A percentile compares a stretch with the other conserved stretches of the same genome.
Evolutionary conservation across 2,113 vertebrate genomes (phyloP).

Genomic region (Pardalotus punctatus): DNA sequence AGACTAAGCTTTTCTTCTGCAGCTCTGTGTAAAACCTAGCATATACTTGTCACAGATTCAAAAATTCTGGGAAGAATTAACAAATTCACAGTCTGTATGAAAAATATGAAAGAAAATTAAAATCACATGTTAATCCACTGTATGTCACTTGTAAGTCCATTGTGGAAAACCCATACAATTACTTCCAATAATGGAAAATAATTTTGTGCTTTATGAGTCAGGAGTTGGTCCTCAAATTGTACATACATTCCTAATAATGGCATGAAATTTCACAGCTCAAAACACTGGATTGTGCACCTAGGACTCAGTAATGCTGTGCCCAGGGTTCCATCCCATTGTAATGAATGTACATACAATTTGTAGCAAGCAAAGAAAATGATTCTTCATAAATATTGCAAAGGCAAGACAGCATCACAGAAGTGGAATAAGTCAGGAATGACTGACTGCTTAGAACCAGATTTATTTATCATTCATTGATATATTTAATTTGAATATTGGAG

Average conservation of each 20-base stretch:
- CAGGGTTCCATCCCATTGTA: not conserved
- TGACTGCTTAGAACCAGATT: not conserved
- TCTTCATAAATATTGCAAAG: not conserved
- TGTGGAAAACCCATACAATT: not conserved
- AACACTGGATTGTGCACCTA: not conserved
- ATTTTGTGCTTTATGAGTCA: not conserved
- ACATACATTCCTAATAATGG: not conserved
- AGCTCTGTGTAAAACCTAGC: not conserved
- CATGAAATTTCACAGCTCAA: not conserved
- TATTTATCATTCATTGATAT: not conserved
- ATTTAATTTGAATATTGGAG: not conserved
- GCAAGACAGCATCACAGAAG: not conserved
- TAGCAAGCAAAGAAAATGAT: not conserved
- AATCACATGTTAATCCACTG: not conserved
- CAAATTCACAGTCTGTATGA: not conserved
- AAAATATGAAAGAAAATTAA: not conserved
- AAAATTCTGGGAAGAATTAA: not conserved
- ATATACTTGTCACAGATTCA: not conserved
- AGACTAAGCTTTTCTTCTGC: not conserved
- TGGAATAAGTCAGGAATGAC: not conserved
- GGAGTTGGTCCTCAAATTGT: not conserved
- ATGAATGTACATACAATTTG: rapidly evolving
- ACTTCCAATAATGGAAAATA: not conserved
- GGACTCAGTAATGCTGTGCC: rapidly evolving
- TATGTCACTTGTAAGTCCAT: not conserved